Conservation (phyloP, 2,113 vertebrate species). For the Piliocolobus tephrosceles region DNA sequence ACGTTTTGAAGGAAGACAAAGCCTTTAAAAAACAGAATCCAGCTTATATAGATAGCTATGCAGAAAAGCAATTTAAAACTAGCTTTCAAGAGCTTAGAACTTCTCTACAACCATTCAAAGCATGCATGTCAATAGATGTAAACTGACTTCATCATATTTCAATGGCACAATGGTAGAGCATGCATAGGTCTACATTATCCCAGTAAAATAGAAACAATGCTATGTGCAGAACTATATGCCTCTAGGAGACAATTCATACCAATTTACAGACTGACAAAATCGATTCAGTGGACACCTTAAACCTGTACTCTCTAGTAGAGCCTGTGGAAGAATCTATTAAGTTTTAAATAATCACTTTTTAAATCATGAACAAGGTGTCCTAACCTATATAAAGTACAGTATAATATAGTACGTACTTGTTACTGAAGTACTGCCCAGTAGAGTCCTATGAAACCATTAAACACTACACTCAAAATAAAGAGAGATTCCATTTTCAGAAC, state of each 20-base stretch:
- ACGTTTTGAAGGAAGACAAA: background rate
- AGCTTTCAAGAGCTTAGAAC: background rate
- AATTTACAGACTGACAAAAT: conserved; percentile 25
- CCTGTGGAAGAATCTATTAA: background rate
- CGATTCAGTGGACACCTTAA: background rate
- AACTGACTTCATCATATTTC: background rate
- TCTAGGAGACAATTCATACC: background rate
- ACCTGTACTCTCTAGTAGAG: background rate
- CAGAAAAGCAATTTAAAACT: background rate
- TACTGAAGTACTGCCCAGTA: background rate
- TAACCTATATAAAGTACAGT: background rate
- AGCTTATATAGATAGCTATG: background rate
- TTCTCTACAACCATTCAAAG: background rate
- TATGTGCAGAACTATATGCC: background rate
- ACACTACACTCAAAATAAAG: background rate
- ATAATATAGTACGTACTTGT: background rate
- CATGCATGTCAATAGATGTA: background rate
- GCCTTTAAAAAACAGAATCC: background rate
- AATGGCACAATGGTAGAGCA: background rate
- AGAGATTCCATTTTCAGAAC: background rate
- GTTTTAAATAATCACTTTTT: background rate
- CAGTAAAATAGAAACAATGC: background rate
- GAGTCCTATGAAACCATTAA: background rate
- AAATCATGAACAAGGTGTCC: background rate
- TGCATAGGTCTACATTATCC: background rate